Conservation (phyloP, 2,888 invertebrate genomes). For the Eupithecia dodoneata region DNA sequence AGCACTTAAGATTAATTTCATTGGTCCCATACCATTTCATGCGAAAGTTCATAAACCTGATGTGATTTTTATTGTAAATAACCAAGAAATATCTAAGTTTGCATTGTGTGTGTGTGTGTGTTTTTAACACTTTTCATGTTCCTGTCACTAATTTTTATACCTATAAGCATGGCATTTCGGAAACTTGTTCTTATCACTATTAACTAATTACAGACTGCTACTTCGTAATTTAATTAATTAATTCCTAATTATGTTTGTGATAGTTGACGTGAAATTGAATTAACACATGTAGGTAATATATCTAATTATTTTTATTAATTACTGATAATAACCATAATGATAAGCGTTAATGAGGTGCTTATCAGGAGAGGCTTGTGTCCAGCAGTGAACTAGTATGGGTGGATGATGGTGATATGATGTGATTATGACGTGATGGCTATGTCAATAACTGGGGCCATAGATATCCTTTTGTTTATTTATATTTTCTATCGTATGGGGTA, state of each 20-base stretch:
- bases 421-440: background rate
- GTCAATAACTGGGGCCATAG: background rate
- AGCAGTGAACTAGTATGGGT: background rate
- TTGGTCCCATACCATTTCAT: slow-evolving; percentile 37
- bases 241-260: background rate
- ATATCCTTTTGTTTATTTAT: too few relatives aligned
- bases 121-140: slow-evolving; percentile 56
- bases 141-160: slow-evolving; percentile 64
- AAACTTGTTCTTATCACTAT: slow-evolving; percentile 14
- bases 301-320: background rate
- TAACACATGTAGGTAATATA: background rate
- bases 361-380: background rate
- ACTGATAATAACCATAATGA: background rate
- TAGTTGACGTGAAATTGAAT: background rate
- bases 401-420: background rate
- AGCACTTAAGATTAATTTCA: slow-evolving; percentile 18
- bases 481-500: background rate
- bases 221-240: background rate
- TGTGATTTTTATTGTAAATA: slow-evolving; percentile 46
- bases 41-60: slow-evolving; percentile 19
- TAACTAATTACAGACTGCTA: slow-evolving; percentile 2
- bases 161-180: slow-evolving; percentile 52
- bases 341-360: background rate
- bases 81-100: slow-evolving; percentile 23
- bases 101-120: slow-evolving; percentile 53